Base-by-base conservation (phyloP, 2,113 vertebrate species). In the Ranitomeya imitator region DNA sequence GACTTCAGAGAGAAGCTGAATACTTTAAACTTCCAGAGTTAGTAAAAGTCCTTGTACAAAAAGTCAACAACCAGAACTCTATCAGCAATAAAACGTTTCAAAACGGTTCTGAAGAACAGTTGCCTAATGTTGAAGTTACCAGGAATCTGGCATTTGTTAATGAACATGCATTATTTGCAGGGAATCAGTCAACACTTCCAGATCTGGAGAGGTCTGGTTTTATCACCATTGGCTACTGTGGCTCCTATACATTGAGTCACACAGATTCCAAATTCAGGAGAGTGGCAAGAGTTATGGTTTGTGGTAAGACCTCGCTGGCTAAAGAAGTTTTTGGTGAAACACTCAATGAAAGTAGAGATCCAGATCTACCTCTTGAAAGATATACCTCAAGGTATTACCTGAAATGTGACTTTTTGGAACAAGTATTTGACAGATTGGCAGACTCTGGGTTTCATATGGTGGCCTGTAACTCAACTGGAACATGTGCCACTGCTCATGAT, bases 321-420 rank as follows among this genome's bases (percentile, higher is more conserved):
- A 98, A 98, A 91, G 97, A 99, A 93, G 97, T 99, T 71, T 99
- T 99, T 88, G 97, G 97, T 26, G 97, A 98, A 65, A 98, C 97
- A 2, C 93, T 99, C 89, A 99, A 98, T 0, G 97, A 99, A 90
- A 99, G 97, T 93, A 95, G 97, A 15, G 97, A 99, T 93, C 97
- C 97, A 0, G 97, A 99, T 92, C 94, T 96, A 16, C 96, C 97
- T 0, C 97, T 97, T 0, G 97, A 99, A 93, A 93, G 96, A 87
- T 99, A 99, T 94, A 98, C 97, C 0, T 98, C 97, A 76, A 94
- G 96, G 87, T 98, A 98, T 94, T 99, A 98, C 93, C 96, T 99
- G 88, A 99, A 98, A 91, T 99, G 98, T 94, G 98, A 95, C 91
- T 98, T 98, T 90, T 94, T 99, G 94, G 97, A 99, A 93, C 97